Evolutionary conservation across 2,888 invertebrate genomes (phyloP), one percentile per base, ranked within the genome.

Genomic region (Eupithecia tripunctaria): DNA sequence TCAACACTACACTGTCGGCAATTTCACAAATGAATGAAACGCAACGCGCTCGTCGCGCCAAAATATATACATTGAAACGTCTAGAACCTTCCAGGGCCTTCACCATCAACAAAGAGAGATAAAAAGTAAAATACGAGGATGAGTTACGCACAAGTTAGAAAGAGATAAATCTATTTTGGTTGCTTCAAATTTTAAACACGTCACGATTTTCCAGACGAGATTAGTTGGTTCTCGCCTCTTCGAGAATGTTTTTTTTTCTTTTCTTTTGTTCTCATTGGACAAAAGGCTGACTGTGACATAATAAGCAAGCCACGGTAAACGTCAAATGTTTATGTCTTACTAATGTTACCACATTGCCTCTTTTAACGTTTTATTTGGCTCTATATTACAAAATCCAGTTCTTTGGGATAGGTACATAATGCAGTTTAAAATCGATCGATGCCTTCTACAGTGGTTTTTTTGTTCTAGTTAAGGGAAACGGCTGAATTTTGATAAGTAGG

Each of bases 21-120:
- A 90, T 86, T 91, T 92, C 92, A 91, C 89, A 89, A 89, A 86
- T 90, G 93, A 94, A 94, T 93, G 91, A 94, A 94, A 91, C 95
- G 94, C 91, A 88, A 89, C 93, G 93, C 91, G 88, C 88, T 86
- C 88, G 93, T 94, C 91, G 92, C 93, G 91, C 92, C 94, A 95
- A 95, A 95, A 95, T 95, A 95, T 95, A 95, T 95, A 95, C 94
- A 94, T 89, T 94, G 95, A 95, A 95, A 95, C 93, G 94, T 96
- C 96, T 95, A 95, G 96, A 96, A 96, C 95, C 94, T 96, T 96
- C 96, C 95, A 90, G 95, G 96, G 94, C 93, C 94, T 94, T 94
- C 93, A 90, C 85, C 83, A 78, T 67, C 73, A 86, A 70, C 70
- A 68, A 82, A 91, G 81, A 75, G 90, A 88, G 92, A 91, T 74